These are phyloP conservation scores for Malurus leucopterus DNA, from an alignment of 2,797 vertebrate genomes.

Conservation along the genomic window DNA sequence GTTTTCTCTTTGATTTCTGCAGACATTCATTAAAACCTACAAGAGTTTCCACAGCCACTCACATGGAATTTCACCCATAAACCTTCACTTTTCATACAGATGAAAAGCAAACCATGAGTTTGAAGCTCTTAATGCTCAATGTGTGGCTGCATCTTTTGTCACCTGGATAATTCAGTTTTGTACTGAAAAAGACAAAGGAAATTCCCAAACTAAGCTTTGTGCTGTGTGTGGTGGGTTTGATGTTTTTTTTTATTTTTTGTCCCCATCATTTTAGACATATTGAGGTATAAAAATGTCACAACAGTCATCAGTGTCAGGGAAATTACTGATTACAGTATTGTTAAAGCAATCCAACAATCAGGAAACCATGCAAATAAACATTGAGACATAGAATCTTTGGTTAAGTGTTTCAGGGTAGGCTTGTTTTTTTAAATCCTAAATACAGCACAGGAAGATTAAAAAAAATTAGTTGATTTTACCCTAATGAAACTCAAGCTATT, in stretches of 20 bases:
- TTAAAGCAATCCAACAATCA: background rate
- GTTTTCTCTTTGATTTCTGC: background rate
- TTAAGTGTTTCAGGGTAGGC: background rate
- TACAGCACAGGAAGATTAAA: slow-evolving; percentile 29
- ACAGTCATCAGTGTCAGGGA: background rate
- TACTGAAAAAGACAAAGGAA: background rate
- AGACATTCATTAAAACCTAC: background rate
- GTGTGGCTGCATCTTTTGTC: background rate
- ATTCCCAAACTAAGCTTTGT: background rate
- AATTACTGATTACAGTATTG: background rate
- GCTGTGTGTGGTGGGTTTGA: background rate
- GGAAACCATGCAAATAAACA: background rate
- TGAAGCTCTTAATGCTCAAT: background rate
- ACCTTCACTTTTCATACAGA: background rate
- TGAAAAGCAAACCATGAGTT: background rate
- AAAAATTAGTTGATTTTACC: background rate
- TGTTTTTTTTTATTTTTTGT: background rate
- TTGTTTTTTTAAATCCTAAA: background rate
- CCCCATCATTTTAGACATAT: background rate
- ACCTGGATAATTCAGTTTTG: background rate
- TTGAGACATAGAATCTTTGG: background rate
- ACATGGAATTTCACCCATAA: background rate
- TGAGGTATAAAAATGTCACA: background rate
- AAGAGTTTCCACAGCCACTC: background rate
- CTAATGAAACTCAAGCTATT: slow-evolving; percentile 31